A percentile compares a stretch with the other conserved stretches of the same genome.
Evolutionary conservation across 2,113 vertebrate genomes (phyloP).

Genomic region (Lycocorax pyrrhopterus): DNA sequence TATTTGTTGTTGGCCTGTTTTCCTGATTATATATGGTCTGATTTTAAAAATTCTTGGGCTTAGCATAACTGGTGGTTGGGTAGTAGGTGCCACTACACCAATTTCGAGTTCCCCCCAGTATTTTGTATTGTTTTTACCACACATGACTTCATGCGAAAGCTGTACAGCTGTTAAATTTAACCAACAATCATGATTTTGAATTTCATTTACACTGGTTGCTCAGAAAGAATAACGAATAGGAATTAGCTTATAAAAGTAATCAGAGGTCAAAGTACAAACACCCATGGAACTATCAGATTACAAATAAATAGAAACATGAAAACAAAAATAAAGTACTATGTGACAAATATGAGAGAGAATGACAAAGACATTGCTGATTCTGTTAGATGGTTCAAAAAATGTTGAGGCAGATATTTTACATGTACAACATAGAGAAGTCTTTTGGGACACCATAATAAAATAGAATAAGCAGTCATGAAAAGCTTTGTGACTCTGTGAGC

Average conservation of each 20-base stretch:
- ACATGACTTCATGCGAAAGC: too few species aligned
- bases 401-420: background rate
- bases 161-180: too few species aligned
- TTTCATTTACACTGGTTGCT: background rate
- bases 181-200: too few species aligned
- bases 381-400: background rate
- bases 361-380: background rate
- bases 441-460: background rate
- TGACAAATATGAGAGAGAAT: background rate
- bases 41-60: too few species aligned
- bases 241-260: background rate
- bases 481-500: background rate
- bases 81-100: too few species aligned
- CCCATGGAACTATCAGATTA: background rate
- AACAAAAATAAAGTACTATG: background rate
- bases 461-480: conserved; percentile 2
- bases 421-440: background rate
- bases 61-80: too few species aligned
- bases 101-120: too few species aligned
- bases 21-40: too few species aligned
- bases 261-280: background rate
- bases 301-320: background rate
- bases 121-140: too few species aligned
- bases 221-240: background rate
- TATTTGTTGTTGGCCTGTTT: too few species aligned